These are phyloP conservation scores for Maconellicoccus hirsutus DNA, from an alignment of 1,140 invertebrate genomes.

Conservation along the genomic window DNA sequence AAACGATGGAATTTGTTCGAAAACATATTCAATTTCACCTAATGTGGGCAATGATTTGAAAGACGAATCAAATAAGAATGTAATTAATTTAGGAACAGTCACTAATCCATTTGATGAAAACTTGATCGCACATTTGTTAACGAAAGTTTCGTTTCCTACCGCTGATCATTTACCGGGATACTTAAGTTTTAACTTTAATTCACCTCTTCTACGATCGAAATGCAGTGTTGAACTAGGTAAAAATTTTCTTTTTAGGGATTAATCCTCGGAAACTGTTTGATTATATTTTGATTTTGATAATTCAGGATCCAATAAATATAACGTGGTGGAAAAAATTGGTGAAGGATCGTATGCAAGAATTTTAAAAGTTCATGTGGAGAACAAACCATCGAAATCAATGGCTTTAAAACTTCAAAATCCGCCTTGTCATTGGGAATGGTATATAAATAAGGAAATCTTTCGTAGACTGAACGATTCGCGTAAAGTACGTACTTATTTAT, in stretches of 20 bases:
- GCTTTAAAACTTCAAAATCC: constrained; percentile 47
- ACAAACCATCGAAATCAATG: constrained; percentile 13
- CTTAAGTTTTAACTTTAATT: neutral
- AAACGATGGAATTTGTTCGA: neutral
- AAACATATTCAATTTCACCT: neutral
- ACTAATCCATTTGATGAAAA: constrained; percentile 26
- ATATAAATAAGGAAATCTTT: constrained; percentile 64
- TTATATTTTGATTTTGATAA: neutral
- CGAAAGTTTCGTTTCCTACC: constrained; percentile 25
- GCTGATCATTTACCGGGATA: constrained; percentile 24
- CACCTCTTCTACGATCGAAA: constrained; percentile 23
- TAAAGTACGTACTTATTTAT: constrained; percentile 51
- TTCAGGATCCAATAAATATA: constrained; percentile 28
- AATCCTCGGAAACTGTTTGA: no score
- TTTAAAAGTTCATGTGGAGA: constrained; percentile 25
- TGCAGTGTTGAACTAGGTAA: constrained; percentile 29
- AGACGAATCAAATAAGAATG: neutral
- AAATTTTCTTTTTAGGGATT: neutral
- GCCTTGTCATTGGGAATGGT: constrained; percentile 66
- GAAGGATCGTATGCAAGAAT: constrained; percentile 32
- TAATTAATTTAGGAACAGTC: neutral
- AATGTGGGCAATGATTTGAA: neutral
- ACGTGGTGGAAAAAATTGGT: constrained; percentile 28
- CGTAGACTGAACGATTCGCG: constrained; percentile 52
- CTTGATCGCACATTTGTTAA: constrained; percentile 25